Percentiles rank a stretch among this genome's conserved stretches.
Conservation (phyloP, 2,113 vertebrate species). For the Chascanopsetta lugubris region DNA sequence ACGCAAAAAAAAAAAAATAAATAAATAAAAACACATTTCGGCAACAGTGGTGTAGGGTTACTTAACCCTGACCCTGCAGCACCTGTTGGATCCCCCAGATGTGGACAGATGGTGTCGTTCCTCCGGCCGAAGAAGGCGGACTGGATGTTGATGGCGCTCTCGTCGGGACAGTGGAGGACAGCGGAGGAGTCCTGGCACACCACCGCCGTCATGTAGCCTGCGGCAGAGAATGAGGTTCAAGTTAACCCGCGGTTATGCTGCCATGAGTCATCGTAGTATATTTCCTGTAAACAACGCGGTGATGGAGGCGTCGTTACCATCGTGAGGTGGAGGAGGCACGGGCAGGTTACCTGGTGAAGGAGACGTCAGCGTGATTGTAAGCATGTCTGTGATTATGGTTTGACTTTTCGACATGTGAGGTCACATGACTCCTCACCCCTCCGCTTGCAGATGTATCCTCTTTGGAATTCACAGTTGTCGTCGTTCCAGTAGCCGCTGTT, state of each 20-base stretch:
- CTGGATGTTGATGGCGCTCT: slow-evolving; percentile 81
- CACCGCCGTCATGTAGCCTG: slow-evolving; percentile 75
- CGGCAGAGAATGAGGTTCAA: neutral
- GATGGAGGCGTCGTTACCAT: slow-evolving; percentile 67
- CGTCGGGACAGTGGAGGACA: slow-evolving; percentile 74
- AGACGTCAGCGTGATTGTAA: neutral
- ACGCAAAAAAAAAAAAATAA: too few species aligned
- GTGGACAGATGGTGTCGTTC: slow-evolving; percentile 71
- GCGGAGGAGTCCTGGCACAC: slow-evolving; percentile 72
- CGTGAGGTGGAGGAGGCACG: slow-evolving; percentile 79
- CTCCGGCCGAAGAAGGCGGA: slow-evolving; percentile 80
- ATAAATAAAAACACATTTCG: too few species aligned
- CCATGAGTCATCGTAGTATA: too few species aligned
- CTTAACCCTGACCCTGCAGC: neutral
- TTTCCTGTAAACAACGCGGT: too few species aligned
- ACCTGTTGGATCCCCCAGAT: slow-evolving; percentile 53
- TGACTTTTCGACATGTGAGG: neutral
- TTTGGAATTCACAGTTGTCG: slow-evolving; percentile 75
- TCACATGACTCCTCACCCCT: slow-evolving; percentile 66
- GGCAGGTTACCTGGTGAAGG: slow-evolving; percentile 74
- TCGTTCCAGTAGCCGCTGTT: slow-evolving; percentile 81
- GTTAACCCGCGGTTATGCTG: too few species aligned
- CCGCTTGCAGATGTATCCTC: slow-evolving; percentile 83
- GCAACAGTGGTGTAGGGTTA: too few species aligned
- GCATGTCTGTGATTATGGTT: neutral